Evolutionary conservation across 1,140 invertebrate species (phyloP).

Genomic region (Microplitis mediator): DNA sequence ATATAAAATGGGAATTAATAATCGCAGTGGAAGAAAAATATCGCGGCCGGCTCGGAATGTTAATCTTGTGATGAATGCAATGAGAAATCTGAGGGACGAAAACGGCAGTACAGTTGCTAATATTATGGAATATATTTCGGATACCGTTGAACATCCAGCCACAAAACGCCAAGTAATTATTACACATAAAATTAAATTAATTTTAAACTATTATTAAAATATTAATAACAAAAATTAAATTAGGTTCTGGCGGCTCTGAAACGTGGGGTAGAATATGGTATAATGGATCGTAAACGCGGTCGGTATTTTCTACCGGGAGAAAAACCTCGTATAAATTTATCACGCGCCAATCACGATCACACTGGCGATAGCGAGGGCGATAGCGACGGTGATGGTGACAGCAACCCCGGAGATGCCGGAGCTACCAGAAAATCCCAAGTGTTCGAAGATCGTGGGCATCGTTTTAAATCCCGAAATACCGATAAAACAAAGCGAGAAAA

Average conservation of each 20-base stretch:
- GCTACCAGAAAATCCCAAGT: background rate
- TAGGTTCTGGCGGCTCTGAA: slow-evolving; percentile 38
- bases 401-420: background rate
- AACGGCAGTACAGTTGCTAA: slow-evolving; percentile 36
- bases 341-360: background rate
- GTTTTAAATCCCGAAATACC: background rate
- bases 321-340: slow-evolving; percentile 12
- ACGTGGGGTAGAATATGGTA: slow-evolving; percentile 38
- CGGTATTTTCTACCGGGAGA: slow-evolving; percentile 33
- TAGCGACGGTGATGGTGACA: background rate
- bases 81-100: slow-evolving; percentile 34
- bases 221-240: background rate
- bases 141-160: slow-evolving; percentile 18
- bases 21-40: slow-evolving; percentile 19
- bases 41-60: slow-evolving; percentile 27
- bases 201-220: no score
- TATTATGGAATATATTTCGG: slow-evolving; percentile 37
- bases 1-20: slow-evolving; percentile 14
- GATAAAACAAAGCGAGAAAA: background rate
- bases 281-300: slow-evolving; percentile 35
- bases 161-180: slow-evolving; percentile 32
- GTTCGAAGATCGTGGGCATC: background rate
- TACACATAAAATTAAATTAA: no score
- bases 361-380: background rate
- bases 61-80: slow-evolving; percentile 33